A percentile compares a stretch with the other conserved stretches of the same genome.
phyloP scores from a whole-genome alignment of 2,797 vertebrate species.

The Leptoclinus maculatus region DNA sequence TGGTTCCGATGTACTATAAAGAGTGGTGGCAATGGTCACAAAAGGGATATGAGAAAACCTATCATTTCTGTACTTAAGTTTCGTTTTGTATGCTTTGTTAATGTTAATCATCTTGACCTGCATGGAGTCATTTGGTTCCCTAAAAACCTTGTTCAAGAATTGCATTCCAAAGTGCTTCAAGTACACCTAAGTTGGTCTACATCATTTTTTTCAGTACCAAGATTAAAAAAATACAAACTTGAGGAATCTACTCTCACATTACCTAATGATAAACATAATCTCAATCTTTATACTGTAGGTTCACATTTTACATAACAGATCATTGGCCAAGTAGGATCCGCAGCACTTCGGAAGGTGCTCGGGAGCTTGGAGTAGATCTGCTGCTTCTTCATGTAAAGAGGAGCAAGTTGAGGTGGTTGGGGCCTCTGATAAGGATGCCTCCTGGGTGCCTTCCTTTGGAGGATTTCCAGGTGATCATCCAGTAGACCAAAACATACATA shows the following conservation, averaged over 20 bases:
- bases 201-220: background rate
- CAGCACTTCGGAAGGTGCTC: too few relatives aligned
- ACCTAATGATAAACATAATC: background rate
- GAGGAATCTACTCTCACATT: background rate
- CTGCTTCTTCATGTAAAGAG: too few relatives aligned
- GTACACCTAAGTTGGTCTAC: background rate
- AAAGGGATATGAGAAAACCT: slow-evolving; percentile 1
- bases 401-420: too few relatives aligned
- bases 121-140: background rate
- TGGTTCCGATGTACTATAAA: slow-evolving; percentile 4
- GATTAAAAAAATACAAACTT: background rate
- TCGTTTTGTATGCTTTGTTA: slow-evolving; percentile 4
- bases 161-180: background rate
- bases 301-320: background rate
- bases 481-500: too few relatives aligned
- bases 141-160: background rate
- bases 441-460: too few relatives aligned
- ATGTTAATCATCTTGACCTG: too few relatives aligned
- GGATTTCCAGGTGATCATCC: too few relatives aligned
- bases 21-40: background rate
- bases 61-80: background rate
- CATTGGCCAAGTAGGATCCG: too few relatives aligned
- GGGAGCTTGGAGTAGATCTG: too few relatives aligned
- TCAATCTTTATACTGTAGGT: background rate
- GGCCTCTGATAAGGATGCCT: too few relatives aligned